phyloP scores from a whole-genome alignment of 2,113 vertebrate species.

The Arizona elegans region DNA sequence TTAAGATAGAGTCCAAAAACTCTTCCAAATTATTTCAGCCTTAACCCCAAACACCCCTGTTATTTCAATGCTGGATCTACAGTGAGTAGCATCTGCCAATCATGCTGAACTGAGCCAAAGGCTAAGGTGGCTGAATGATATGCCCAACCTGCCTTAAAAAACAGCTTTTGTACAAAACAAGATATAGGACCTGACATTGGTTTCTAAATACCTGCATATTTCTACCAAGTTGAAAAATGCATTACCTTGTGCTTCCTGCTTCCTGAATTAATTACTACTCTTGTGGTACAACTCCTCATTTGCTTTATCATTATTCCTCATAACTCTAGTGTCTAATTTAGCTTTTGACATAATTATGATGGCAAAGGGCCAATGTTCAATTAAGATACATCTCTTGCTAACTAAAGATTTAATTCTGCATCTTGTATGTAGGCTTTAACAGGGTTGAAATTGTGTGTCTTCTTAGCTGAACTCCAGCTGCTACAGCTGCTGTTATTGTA shows the following conservation, averaged over 20 bases:
- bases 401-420: slow-evolving; percentile 45
- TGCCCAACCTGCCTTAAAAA: background rate
- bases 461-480: slow-evolving; percentile 32
- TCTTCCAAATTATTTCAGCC: background rate
- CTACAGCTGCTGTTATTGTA: slow-evolving; percentile 30
- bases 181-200: background rate
- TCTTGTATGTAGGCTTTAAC: slow-evolving; percentile 16
- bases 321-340: slow-evolving; percentile 41
- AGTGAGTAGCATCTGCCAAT: background rate
- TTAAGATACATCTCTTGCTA: slow-evolving; percentile 51
- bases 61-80: background rate
- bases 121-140: background rate
- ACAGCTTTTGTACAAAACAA: background rate
- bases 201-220: background rate
- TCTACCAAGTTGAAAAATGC: slow-evolving; percentile 18
- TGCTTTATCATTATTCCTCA: slow-evolving; percentile 23
- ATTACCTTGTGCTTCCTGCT: slow-evolving; percentile 14
- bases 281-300: slow-evolving; percentile 19
- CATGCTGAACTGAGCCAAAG: background rate
- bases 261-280: slow-evolving; percentile 36
- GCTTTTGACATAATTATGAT: slow-evolving; percentile 43
- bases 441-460: slow-evolving; percentile 31
- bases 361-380: slow-evolving; percentile 48
- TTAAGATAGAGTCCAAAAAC: background rate
- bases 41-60: background rate